A percentile compares a stretch with the other conserved stretches of the same genome.
Conservation (phyloP, 2,113 vertebrate genomes). For the Carlito syrichta region DNA sequence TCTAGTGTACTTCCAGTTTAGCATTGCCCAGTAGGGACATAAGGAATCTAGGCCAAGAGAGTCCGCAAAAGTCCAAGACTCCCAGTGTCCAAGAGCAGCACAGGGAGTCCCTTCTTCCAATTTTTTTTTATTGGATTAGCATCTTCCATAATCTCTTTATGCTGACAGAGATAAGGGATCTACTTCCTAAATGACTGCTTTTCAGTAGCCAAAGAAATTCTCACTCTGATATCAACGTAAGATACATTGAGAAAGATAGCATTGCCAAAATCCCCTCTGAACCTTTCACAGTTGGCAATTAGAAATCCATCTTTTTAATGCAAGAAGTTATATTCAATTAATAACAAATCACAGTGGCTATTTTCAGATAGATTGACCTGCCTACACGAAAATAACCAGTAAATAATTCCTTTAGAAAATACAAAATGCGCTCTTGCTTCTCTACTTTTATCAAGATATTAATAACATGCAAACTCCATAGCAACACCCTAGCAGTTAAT, state of each 20-base stretch:
- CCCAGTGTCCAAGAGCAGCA: neutral
- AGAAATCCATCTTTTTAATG: neutral
- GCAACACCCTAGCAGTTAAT: conserved; percentile 13
- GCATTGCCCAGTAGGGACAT: neutral
- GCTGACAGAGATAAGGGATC: neutral
- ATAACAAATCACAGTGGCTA: neutral
- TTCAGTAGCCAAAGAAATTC: neutral
- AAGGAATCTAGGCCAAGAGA: neutral
- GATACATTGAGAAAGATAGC: neutral
- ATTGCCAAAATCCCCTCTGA: neutral
- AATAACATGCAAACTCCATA: neutral
- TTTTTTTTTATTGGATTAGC: neutral
- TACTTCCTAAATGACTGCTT: neutral
- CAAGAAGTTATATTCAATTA: neutral
- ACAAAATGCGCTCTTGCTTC: neutral
- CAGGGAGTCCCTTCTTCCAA: neutral
- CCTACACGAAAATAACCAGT: neutral
- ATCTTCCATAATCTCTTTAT: neutral
- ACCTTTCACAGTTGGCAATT: neutral
- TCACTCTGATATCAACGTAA: neutral
- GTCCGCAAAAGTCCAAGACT: neutral
- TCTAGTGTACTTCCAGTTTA: neutral
- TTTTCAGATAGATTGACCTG: neutral
- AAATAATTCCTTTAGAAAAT: conserved; percentile 1
- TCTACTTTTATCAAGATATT: conserved; percentile 11